Base-by-base conservation (phyloP, 2,113 vertebrate genomes). In the Xiphorhynchus elegans region DNA sequence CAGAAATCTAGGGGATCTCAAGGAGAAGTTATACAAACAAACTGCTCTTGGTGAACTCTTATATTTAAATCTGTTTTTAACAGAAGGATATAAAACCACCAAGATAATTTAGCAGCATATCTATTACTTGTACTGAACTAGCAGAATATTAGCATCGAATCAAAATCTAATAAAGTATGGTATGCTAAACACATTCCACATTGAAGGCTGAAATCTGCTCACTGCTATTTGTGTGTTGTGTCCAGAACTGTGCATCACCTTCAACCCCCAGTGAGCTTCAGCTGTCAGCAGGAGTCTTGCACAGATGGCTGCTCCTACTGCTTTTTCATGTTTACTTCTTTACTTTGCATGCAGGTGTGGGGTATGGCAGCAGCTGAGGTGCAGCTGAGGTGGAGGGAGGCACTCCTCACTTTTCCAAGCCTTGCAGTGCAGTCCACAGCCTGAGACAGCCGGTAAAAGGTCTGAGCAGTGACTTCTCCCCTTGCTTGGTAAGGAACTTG, bases 201-300 rank as follows among this genome's bases (percentile, higher is more conserved):
- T n/a, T 77, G 29, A 55, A 90, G 69, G 37, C 15, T n/a, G 35
- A 59, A 67, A 86, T 37, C 24, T 13, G 24, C 8, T 53, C 6
- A 17, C n/a, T 0, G 0, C 11, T 76, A 11, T 49, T 26, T 29
- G 21, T 76, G 62, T 26, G 3, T 3, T 85, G 11, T 50, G 40
- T 29, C 26, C 67, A 76, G 33, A 84, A 89, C 35, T 23, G 50
- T 3, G 4, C 9, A 35, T 7, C n/a, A 53, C 4, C 50, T 90
- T 69, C 55, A 90, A 4, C 23, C 23, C 0, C 0, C n/a, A 69
- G 31, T 31, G 28, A 37, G 20, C 10, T 39, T 49, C 44, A 35
- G 21, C 24, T 33, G 49, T 13, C 47, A 31, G 55, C 31, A 68
- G 46, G 23, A 74, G 44, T 13, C 64, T 74, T 59, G 28, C 78